Evolutionary conservation across 2,888 invertebrate species (phyloP).

Genomic region (Camponotus fellah): DNA sequence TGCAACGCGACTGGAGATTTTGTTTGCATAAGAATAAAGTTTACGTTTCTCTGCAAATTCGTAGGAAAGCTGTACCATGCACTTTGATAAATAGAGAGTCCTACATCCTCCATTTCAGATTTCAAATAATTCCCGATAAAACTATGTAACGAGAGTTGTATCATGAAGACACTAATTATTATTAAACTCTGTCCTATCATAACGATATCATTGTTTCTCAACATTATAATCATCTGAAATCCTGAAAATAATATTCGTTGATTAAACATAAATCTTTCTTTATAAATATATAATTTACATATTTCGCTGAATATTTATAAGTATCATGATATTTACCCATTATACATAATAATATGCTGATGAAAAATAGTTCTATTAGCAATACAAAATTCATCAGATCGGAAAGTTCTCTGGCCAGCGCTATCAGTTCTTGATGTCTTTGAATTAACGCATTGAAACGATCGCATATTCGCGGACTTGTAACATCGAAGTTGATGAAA

Average conservation of each 20-base stretch:
- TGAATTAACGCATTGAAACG: conserved; percentile 26
- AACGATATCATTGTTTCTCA: conserved; percentile 60
- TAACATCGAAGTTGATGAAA: neutral
- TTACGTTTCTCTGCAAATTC: conserved; percentile 60
- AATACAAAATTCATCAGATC: conserved; percentile 17
- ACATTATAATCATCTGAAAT: conserved; percentile 63
- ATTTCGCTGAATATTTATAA: too few species aligned
- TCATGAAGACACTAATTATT: conserved; percentile 58
- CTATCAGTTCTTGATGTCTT: conserved; percentile 4
- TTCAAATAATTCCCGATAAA: conserved; percentile 71
- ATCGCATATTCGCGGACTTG: neutral
- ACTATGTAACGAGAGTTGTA: conserved; percentile 68
- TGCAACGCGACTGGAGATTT: conserved; percentile 64
- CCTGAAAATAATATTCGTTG: conserved; percentile 57
- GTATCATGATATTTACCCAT: too few species aligned
- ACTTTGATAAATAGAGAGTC: conserved; percentile 65
- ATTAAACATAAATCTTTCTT: neutral
- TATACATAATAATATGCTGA: conserved; percentile 17
- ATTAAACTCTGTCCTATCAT: conserved; percentile 60
- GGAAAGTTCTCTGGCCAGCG: conserved; percentile 14
- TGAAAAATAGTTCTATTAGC: conserved; percentile 19
- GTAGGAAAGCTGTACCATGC: conserved; percentile 67
- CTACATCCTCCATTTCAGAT: conserved; percentile 67
- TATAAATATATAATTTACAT: too few species aligned
- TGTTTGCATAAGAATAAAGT: conserved; percentile 71